These are phyloP conservation scores for Cromileptes altivelis DNA, from an alignment of 2,113 vertebrate species.

Conservation along the genomic window DNA sequence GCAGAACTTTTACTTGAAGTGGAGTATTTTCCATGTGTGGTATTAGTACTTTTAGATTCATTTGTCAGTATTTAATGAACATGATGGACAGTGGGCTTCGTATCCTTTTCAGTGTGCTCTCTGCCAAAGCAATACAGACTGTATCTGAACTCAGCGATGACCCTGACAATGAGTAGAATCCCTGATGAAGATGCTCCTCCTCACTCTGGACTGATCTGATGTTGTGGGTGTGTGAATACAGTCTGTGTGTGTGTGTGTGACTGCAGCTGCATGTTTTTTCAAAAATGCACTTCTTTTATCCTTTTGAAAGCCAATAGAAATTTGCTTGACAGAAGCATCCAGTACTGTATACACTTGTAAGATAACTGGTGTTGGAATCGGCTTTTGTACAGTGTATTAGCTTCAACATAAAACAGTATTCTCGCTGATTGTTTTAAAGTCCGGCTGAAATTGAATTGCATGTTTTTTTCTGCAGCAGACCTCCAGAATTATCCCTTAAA, in stretches of 20 bases:
- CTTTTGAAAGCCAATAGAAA: background rate
- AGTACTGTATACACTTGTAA: constrained; percentile 5
- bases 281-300: constrained; percentile 22
- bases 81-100: background rate
- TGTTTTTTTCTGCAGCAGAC: background rate
- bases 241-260: background rate
- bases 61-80: constrained; percentile 12
- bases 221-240: background rate
- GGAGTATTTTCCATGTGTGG: no score
- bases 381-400: constrained; percentile 19
- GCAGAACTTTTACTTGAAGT: background rate
- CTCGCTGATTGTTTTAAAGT: constrained; percentile 28
- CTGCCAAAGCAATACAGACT: constrained; percentile 46
- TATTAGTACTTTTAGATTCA: background rate
- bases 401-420: background rate
- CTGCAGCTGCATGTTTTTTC: constrained; percentile 42
- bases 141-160: constrained; percentile 7
- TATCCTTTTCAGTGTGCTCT: background rate
- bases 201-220: constrained; percentile 16
- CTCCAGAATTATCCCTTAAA: no score
- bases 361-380: background rate
- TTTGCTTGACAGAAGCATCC: background rate
- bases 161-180: constrained; percentile 15
- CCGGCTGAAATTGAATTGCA: constrained; percentile 34
- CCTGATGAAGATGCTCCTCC: constrained; percentile 36